Conservation (phyloP, 2,888 invertebrate genomes). For the Drosophila monieri region DNA sequence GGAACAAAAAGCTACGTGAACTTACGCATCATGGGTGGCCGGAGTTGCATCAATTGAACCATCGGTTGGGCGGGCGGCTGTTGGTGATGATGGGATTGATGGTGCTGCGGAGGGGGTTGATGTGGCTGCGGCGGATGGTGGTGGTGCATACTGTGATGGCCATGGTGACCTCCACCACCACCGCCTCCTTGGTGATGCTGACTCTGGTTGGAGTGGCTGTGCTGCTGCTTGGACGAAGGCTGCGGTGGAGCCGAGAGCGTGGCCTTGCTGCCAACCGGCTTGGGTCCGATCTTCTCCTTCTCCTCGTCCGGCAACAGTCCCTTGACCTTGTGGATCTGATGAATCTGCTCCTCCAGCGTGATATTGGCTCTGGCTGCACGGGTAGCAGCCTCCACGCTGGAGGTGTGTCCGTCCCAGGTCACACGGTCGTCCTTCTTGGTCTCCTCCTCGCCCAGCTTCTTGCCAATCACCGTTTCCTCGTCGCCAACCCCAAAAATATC, state of each 20-base stretch:
- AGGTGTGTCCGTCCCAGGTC: constrained; percentile 99
- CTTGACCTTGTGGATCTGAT: constrained; percentile 97
- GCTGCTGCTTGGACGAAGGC: constrained; percentile 66
- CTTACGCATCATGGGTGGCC: constrained; percentile 84
- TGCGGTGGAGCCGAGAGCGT: constrained; percentile 82
- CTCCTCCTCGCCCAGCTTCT: constrained; percentile 97
- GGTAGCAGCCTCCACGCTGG: constrained; percentile 97
- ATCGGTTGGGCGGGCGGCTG: constrained; percentile 67
- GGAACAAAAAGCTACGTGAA: neutral
- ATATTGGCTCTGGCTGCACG: constrained; percentile 97
- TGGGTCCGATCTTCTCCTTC: constrained; percentile 98
- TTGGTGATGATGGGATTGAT: constrained; percentile 47
- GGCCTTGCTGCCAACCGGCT: constrained; percentile 86
- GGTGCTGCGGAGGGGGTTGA: constrained; percentile 50
- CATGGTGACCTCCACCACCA: constrained; percentile 66
- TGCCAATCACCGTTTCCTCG: constrained; percentile 99
- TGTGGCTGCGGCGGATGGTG: constrained; percentile 54
- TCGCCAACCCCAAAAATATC: constrained; percentile 99
- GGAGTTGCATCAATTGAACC: constrained; percentile 84
- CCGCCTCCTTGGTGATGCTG: constrained; percentile 61
- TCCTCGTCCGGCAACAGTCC: constrained; percentile 97
- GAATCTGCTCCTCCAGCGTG: constrained; percentile 97
- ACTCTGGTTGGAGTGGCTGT: constrained; percentile 44
- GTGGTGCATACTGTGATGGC: constrained; percentile 59
- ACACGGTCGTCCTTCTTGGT: constrained; percentile 94